Base-by-base conservation (phyloP, 2,888 invertebrate genomes). In the Thalpophila matura region DNA sequence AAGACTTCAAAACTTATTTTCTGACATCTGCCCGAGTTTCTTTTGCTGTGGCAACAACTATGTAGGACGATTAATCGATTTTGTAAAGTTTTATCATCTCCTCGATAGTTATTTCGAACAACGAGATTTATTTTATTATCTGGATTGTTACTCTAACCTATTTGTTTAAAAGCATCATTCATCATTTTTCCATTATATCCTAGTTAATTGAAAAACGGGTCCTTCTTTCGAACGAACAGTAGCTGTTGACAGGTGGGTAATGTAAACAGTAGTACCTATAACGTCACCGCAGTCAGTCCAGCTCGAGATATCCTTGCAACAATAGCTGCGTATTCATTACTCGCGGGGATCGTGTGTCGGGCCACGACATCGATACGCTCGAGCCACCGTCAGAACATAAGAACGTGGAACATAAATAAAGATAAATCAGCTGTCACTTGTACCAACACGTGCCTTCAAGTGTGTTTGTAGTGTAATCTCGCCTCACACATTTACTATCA, bases 241-340 rank as follows among this genome's bases (percentile, higher is more conserved):
- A 72, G 62, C 58, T 16, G 43, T 51, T 62, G 55, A 50, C 27
- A 58, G 46, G 49, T 64, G 45, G 40, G 22, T 67, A 66, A 56
- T 65, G 6, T 51, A 59, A 59, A 53, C 56, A 55, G 55, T 59
- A 77, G 51, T 5, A 31, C 3, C 12, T 16, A 27, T 54, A 42
- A 33, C 57, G 38, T 58, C 63, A 58, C 50, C 38, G 55, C 58
- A 67, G 62, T 73, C 59, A 59, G 61, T 68, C 58, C 57, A 57
- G 76, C 80, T 67, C 49, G 68, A 70, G 51, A 58, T 84, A 85
- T 86, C 86, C 86, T 89, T 87, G 88, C 77, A 79, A 81, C 74
- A 75, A 81, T 87, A 88, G 88, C 86, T 87, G 86, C 87, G 85
- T 89, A 89, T 91, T 85, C 84, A 88, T 92, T 89, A 88, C 89